A percentile compares a stretch with the other conserved stretches of the same genome.
These are phyloP conservation scores for Danionella cerebrum DNA, from an alignment of 2,113 vertebrate species.

Conservation along the genomic window DNA sequence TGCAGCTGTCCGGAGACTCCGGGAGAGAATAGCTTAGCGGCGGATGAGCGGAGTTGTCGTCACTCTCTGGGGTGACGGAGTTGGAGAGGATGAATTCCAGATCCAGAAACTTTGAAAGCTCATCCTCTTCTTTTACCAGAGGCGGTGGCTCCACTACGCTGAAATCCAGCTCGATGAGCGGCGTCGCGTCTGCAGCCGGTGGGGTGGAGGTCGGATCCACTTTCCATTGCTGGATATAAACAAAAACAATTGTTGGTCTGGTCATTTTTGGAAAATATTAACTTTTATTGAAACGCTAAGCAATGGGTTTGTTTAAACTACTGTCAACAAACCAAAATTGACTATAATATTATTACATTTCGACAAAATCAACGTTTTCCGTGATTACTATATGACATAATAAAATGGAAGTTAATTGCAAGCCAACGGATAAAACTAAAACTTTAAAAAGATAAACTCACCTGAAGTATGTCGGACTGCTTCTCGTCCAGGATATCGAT, in stretches of 20 bases:
- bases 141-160: slow-evolving; percentile 60
- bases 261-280: not conserved
- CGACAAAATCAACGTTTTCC: too few relatives aligned
- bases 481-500: slow-evolving; percentile 49
- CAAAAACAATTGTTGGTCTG: not conserved
- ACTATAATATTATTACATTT: too few relatives aligned
- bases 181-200: slow-evolving; percentile 40
- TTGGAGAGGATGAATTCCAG: slow-evolving; percentile 86
- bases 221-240: slow-evolving; percentile 48
- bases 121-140: slow-evolving; percentile 74
- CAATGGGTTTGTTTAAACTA: too few relatives aligned
- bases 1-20: slow-evolving; percentile 83
- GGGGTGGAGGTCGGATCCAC: slow-evolving; percentile 36
- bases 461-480: slow-evolving; percentile 51
- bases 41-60: slow-evolving; percentile 29
- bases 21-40: slow-evolving; percentile 71
- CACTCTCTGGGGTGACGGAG: slow-evolving; percentile 53
- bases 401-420: too few relatives aligned
- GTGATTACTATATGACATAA: too few relatives aligned
- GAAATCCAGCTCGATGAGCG: slow-evolving; percentile 61
- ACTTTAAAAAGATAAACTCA: slow-evolving; percentile 48
- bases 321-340: too few relatives aligned
- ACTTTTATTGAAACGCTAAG: not conserved
- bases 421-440: too few relatives aligned
- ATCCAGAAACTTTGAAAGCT: slow-evolving; percentile 77